Percentiles rank a stretch among this genome's conserved stretches.
Conservation (phyloP, 1,140 invertebrate species). For the Calliphora vicina region DNA sequence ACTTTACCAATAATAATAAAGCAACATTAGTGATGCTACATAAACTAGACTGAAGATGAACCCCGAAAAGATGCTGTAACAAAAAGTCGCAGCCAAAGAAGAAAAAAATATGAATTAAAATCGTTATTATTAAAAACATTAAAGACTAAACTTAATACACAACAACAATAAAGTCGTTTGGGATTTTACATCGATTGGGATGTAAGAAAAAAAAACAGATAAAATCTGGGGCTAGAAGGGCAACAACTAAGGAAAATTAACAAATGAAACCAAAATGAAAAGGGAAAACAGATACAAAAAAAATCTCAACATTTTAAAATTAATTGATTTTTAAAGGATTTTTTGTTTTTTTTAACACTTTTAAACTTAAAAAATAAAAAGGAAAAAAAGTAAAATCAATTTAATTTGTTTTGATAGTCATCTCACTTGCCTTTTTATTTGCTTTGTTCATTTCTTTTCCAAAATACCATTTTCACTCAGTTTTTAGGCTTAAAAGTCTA, state of each 20-base stretch:
- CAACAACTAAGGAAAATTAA: background rate
- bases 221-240: background rate
- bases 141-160: background rate
- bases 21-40: constrained; percentile 33
- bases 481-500: background rate
- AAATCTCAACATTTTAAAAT: background rate
- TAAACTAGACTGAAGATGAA: constrained; percentile 17
- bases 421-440: background rate
- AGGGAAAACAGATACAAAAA: background rate
- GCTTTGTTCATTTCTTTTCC: background rate
- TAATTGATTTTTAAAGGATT: constrained; percentile 10
- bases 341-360: background rate
- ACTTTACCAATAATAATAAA: constrained; percentile 33
- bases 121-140: background rate
- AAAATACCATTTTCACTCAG: too few relatives aligned
- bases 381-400: background rate
- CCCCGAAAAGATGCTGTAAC: background rate
- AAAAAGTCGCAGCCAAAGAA: background rate
- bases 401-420: background rate
- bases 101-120: background rate
- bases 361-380: background rate
- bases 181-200: background rate
- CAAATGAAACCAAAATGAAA: background rate
- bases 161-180: background rate
- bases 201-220: background rate